Base-by-base conservation (phyloP, 2,113 vertebrate genomes). In the Nesogale talazaci region DNA sequence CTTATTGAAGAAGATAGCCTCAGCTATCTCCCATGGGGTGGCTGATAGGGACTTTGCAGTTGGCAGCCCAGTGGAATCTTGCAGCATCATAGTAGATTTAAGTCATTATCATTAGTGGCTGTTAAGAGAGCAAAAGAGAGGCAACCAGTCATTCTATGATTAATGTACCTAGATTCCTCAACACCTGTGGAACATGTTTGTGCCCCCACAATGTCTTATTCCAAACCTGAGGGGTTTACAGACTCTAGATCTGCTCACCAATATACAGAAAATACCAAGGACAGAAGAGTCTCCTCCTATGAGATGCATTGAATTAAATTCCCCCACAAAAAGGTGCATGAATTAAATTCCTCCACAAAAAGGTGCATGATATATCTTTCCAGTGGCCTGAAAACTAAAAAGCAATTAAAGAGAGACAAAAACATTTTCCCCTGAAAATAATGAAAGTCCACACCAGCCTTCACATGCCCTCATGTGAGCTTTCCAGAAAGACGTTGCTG, bases 281-380 rank as follows among this genome's bases (percentile, higher is more conserved):
- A 86, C 31, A 72, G 15, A 78, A n/a, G 76, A 78, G 42, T 93
- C 63, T 95, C 61, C 40, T 34, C 74, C 36, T 63, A 63, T 91
- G 91, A 20, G 72, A 80, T 14, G 86, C 57, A 92, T 20, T 86
- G 31, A 56, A 16, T 79, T 72, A 34, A 91, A 83, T 77, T 91
- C 83, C 34, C n/a, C 63, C 69, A n/a, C 3, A 85, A 89, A 86
- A 79, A 34, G n/a, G 46, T 46, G 42, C 29, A 0, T 80, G 56
- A 94, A 95, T 75, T 82, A 88, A 75, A 83, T 77, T 91, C 83
- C 34, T n/a, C 63, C 69, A n/a, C 3, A 85, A 89, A 86, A 79
- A 34, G n/a, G 46, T 46, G 42, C 29, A 82, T 15, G 20, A 69
- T 16, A 75, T 72, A 42, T 56, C 46, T 76, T 91, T n/a, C 74